Base-by-base conservation (phyloP, 2,888 invertebrate genomes). In the Rotaria macrura region DNA sequence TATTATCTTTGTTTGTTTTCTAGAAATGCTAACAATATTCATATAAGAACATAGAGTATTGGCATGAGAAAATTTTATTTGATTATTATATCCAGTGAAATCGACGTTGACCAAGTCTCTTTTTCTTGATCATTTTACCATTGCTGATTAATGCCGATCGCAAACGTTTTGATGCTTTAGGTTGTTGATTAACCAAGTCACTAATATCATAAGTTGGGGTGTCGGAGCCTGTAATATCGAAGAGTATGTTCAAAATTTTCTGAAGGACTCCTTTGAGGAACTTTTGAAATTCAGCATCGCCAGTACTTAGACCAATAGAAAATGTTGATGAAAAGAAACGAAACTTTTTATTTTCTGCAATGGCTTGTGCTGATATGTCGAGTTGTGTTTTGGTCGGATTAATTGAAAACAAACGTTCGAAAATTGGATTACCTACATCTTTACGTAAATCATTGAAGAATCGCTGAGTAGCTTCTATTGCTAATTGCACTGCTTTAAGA, bases 361-460 rank as follows among this genome's bases (percentile, higher is more conserved):
- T 65, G 29, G 65, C 65, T 47, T 47, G 10, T 34, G 14, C 29
- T 65, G 29, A 6, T 47, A 9, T 47, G 47, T 12, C 47, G 10
- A 65, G 4, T 17, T 65, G 65, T 65, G 9, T 23, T 14, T 29
- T 5, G 1, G 65, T 65, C 34, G 65, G 65, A 65, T 65, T 65
- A 17, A 65, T 65, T 4, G 65, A 20, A 65, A 65, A 65, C 10
- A 65, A 23, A 34, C 65, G 65, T 7, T 65, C 65, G 17, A 65
- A 65, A 34, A 23, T 65, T 14, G 12, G 1, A 34, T 65, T 23
- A 65, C 65, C 65, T 34, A 65, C 2, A 65, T 65, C 65, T 34
- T 65, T 65, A 14, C 65, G 65, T 65, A 65, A 65, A 65, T 65
- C 65, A 34, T 65, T 65, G 65, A 65, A 65, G 29, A 65, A 65